A percentile compares a stretch with the other conserved stretches of the same genome.
phyloP scores from a whole-genome alignment of 2,888 invertebrate species.

The Lithophane socia region DNA sequence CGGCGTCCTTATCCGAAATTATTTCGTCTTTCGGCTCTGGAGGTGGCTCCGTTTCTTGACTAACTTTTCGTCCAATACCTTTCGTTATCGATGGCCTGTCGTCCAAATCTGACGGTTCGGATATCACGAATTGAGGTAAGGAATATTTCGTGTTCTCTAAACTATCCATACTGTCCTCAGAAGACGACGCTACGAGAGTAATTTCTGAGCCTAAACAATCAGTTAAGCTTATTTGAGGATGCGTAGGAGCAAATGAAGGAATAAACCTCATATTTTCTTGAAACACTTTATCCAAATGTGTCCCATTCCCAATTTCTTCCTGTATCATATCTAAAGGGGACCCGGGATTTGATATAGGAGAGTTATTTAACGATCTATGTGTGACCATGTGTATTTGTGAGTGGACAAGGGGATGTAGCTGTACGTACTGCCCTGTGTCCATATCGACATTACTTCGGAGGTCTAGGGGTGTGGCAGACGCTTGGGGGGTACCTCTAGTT shows the following conservation, averaged over 20 bases:
- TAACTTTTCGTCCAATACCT: conserved; percentile 93
- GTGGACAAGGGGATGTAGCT: conserved; percentile 84
- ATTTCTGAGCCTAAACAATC: conserved; percentile 97
- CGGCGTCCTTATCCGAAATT: conserved; percentile 74
- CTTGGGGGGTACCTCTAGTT: conserved; percentile 92
- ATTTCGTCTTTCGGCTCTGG: conserved; percentile 66
- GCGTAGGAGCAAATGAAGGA: conserved; percentile 78
- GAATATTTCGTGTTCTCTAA: conserved; percentile 90
- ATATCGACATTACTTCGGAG: conserved; percentile 88
- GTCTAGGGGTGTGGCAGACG: conserved; percentile 89
- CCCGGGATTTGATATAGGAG: conserved; percentile 91
- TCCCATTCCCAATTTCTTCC: conserved; percentile 90
- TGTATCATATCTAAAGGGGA: conserved; percentile 95
- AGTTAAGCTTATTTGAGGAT: conserved; percentile 97
- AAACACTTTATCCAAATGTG: conserved; percentile 63
- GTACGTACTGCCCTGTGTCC: conserved; percentile 85
- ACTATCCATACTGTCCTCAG: conserved; percentile 93
- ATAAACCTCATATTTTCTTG: conserved; percentile 66
- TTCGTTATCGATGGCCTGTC: conserved; percentile 95
- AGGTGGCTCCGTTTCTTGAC: conserved; percentile 90
- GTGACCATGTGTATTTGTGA: conserved; percentile 85
- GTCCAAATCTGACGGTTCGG: conserved; percentile 92
- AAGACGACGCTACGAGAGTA: conserved; percentile 94
- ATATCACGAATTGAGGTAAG: conserved; percentile 92
- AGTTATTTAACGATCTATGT: conserved; percentile 91